Base-by-base conservation (phyloP, 2,888 invertebrate genomes). In the Aleiodes alternator region DNA sequence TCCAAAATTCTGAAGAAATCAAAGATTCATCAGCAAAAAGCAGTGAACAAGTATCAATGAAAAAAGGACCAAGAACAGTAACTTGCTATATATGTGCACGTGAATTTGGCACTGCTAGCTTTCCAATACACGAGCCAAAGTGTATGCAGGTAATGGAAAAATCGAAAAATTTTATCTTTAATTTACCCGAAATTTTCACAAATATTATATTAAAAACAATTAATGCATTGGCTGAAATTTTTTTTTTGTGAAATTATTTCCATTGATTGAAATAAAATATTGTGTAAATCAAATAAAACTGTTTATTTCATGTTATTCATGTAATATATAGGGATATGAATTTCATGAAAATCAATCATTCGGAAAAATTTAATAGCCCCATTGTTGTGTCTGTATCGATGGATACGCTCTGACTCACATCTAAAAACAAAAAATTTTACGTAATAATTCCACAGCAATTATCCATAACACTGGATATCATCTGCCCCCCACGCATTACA, bases 51-150 rank as follows among this genome's bases (percentile, higher is more conserved):
- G 56, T 43, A 8, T n/a, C 59, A 0, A 61, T 71, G 4, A 82
- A 79, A 80, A 82, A 80, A 79, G 82, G 76, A 66, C 88, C 87
- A 5, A 85, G 84, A 57, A 87, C 91, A 0, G 85, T 92, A 11
- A 90, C 91, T 50, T 94, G 94, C 83, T 93, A 93, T 84, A 90
- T 94, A 71, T 94, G 94, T 85, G 92, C 92, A 4, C 89, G 93
- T 72, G 93, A 94, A 84, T 94, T 93, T 85, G 94, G 94, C 5
- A 92, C 92, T 4, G 92, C 92, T 59, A 93, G 93, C 14, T 91
- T 94, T 78, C 90, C 91, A 6, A 91, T 94, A 78, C 94, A 94
- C 84, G 93, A 94, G 85, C 93, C 93, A 0, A 93, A 93, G 83
- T 94, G 94, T 85, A 85, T 92, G 79, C 89, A 92, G 91, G 93